Base-by-base conservation (phyloP, 2,888 invertebrate species). In the Clusia tigrina region DNA sequence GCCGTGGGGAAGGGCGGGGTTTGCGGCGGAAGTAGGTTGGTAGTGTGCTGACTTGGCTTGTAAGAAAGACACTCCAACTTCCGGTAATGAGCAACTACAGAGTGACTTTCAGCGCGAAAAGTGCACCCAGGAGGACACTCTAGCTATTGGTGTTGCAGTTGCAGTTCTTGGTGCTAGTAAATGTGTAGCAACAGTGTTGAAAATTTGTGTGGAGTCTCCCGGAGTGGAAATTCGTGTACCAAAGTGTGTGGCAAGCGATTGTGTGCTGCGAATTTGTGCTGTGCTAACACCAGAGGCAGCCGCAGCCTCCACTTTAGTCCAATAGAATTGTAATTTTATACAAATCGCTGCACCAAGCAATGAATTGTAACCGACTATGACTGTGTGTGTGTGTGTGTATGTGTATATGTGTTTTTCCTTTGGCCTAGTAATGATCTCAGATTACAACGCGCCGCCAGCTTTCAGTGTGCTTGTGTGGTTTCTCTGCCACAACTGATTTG, bases 21-120 rank as follows among this genome's bases (percentile, higher is more conserved):
- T 12, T 12, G 32, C 12, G 12, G 12, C 5, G 42, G n/a, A 42
- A 42, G 42, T 42, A 42, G 42, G 42, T 42, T 42, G n/a, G 15
- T 42, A 17, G n/a, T 12, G 32, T 9, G 42, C 42, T 42, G 10
- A 42, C 6, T n/a, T n/a, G 3, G 10, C 3, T 15, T 42, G 42
- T 42, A 42, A 5, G n/a, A 42, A 5, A 42, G 42, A 42, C 10
- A 42, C 6, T 32, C 6, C 32, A 32, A 32, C 32, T 32, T 32
- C 32, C 32, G 32, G 32, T 32, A 32, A 32, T 32, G 32, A 9
- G 32, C 32, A 42, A 42, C 10, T 42, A 15, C 42, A 42, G n/a
- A n/a, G n/a, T n/a, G n/a, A n/a, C n/a, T n/a, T 42, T 42, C 42
- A 42, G 42, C n/a, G 42, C 42, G 42, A 15, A n/a, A 42, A 42